Base-by-base conservation (phyloP, 2,888 invertebrate species). In the Odontomyia ornata region DNA sequence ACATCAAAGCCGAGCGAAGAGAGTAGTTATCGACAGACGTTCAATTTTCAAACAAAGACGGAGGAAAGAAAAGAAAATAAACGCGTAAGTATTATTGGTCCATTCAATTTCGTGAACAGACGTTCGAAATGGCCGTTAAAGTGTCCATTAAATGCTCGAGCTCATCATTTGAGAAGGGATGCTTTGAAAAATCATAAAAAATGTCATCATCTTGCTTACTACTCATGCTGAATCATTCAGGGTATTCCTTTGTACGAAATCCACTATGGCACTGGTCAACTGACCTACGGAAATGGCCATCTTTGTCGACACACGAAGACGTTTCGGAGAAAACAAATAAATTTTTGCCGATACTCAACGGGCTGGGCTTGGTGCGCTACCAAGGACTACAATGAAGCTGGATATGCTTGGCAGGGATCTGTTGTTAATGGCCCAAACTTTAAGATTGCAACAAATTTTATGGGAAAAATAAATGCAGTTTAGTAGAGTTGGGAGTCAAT, bases 141-240 rank as follows among this genome's bases (percentile, higher is more conserved):
- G 75, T 75, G 77, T 46, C 79, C 79, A 79, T 79, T 77, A 77
- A 79, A 77, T 75, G 76, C 73, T 79, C 77, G 57, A 79, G 76
- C 79, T 77, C 79, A 79, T 79, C 79, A 79, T 76, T 75, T 64
- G 43, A 46, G 60, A 75, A 76, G 69, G 77, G 69, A 76, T 21
- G 60, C 43, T 36, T 62, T 43, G 75, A 15, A 9, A 36, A 69
- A 69, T 62, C 75, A 62, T 79, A 79, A 79, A 79, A 79, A 76
- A 73, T 79, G 79, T 79, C 79, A 76, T 79, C 79, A 79, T 79
- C 67, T 64, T 43, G 47, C 36, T 76, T 71, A 76, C 75, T 47
- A 25, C 60, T 36, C 25, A 21, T 60, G n/a, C 47, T 46, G 11
- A 9, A 23, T 11, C 2, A 47, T 46, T 46, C 30, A 9, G 5